Evolutionary conservation across 2,888 invertebrate genomes (phyloP).

Genomic region (Himalopsyche anomala): DNA sequence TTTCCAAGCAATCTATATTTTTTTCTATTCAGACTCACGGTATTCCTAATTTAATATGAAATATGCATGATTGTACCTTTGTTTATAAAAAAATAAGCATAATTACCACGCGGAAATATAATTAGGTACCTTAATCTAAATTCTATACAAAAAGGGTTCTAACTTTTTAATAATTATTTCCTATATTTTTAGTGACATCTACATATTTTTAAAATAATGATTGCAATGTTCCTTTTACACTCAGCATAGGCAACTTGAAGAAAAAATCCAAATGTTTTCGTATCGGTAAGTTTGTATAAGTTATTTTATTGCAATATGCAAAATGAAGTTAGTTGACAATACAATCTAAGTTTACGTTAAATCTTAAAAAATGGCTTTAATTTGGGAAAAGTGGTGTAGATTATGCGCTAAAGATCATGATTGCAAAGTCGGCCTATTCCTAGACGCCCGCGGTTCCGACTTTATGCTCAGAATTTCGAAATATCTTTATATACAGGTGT

Average conservation of each 20-base stretch:
- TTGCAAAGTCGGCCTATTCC: slow-evolving; percentile 46
- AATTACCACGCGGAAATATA: too few species aligned
- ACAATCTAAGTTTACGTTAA: slow-evolving; percentile 51
- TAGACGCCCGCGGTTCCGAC: slow-evolving; percentile 41
- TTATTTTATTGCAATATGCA: slow-evolving; percentile 50
- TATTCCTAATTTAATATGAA: too few species aligned
- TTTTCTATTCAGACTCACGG: too few species aligned
- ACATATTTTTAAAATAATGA: not conserved
- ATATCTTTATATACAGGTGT: slow-evolving; percentile 64
- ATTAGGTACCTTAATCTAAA: too few species aligned
- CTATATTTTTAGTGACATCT: not conserved
- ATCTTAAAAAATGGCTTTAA: slow-evolving; percentile 55
- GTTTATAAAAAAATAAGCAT: too few species aligned
- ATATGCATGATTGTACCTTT: too few species aligned
- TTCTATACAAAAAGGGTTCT: too few species aligned
- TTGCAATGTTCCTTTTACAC: not conserved
- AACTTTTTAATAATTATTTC: not conserved
- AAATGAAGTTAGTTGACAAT: slow-evolving; percentile 61
- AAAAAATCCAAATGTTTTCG: not conserved
- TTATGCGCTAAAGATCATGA: slow-evolving; percentile 63
- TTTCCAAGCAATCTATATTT: too few species aligned
- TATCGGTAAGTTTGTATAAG: slow-evolving; percentile 53
- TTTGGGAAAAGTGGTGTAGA: slow-evolving; percentile 64
- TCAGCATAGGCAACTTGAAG: not conserved
- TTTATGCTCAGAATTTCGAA: slow-evolving; percentile 59